A percentile compares a stretch with the other conserved stretches of the same genome.
These are phyloP conservation scores for Nanorana parkeri DNA, from an alignment of 2,113 vertebrate genomes.

Conservation along the genomic window DNA sequence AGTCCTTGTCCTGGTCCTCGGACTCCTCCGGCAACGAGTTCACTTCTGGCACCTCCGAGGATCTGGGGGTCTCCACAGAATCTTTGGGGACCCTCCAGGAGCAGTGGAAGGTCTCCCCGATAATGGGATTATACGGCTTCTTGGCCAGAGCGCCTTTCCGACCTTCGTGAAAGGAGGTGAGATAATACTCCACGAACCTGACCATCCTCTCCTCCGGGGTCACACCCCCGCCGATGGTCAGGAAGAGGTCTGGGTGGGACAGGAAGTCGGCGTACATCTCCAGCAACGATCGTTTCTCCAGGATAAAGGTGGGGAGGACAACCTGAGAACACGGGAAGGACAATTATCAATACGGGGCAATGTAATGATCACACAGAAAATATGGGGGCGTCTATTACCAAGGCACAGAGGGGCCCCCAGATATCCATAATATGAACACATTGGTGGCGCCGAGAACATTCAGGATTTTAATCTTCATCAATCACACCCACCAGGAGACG, in stretches of 20 bases:
- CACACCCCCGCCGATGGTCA: constrained; percentile 83
- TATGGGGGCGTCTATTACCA: too few relatives aligned
- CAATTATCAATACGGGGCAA: neutral
- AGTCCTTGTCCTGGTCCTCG: constrained; percentile 66
- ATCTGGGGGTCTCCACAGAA: constrained; percentile 29
- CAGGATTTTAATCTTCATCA: too few relatives aligned
- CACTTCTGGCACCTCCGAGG: constrained; percentile 55
- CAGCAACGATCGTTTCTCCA: constrained; percentile 95
- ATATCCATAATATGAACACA: too few relatives aligned
- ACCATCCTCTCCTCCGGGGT: constrained; percentile 92
- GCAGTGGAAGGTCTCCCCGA: constrained; percentile 96
- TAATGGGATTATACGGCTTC: constrained; percentile 98
- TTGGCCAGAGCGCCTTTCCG: constrained; percentile 97
- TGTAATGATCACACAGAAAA: too few relatives aligned
- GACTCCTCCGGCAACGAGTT: constrained; percentile 62
- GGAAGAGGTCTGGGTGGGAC: constrained; percentile 94
- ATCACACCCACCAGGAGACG: too few relatives aligned
- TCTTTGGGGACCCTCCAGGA: constrained; percentile 87
- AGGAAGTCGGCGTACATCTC: constrained; percentile 99
- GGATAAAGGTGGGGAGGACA: constrained; percentile 96
- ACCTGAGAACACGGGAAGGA: constrained; percentile 73
- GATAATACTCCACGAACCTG: constrained; percentile 96
- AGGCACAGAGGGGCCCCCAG: too few relatives aligned
- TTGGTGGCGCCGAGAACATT: too few relatives aligned
- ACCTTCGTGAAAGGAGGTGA: constrained; percentile 97